Base-by-base conservation (phyloP, 2,888 invertebrate species). In the Mylabris sibirica region DNA sequence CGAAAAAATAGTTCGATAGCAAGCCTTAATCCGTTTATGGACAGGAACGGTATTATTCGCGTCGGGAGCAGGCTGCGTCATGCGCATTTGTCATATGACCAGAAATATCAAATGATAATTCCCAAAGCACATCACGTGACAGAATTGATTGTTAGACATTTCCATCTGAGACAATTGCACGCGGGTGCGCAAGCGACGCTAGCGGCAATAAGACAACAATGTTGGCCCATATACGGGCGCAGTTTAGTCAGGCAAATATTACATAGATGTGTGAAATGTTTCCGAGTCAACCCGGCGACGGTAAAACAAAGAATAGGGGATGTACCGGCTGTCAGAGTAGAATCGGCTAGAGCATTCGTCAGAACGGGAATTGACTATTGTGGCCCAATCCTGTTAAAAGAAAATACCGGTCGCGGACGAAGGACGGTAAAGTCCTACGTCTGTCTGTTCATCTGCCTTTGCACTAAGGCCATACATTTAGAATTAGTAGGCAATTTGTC, bases 301-400 rank as follows among this genome's bases (percentile, higher is more conserved):
- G 34, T 57, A 41, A 35, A 74, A 38, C 68, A 68, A 59, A 66
- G 68, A 35, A 74, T 73, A 73, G 71, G 70, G 5, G 66, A 69
- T 44, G 60, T 75, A 59, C 72, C 75, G 4, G 44, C 53, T 5
- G 61, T 68, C 17, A 35, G 75, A 49, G 60, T 75, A 17, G n/a
- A 35, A 20, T 57, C 59, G 22, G 20, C 69, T 24, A 30, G 72
- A 35, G 68, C 73, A 5, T 75, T 76, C 53, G 22, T 63, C 44
- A 72, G 59, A 41, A 65, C 67, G 3, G 76, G 74, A 14, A 66
- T 77, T 5, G 77, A 76, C 35, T 76, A 65, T 53, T 73, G 68
- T 41, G 75, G 73, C 30, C 73, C 73, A 1, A 70, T 69, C 59
- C 22, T 69, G 0, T 35, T 75, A 14, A 74, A 71, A 64, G 70